phyloP scores from a whole-genome alignment of 2,113 vertebrate genomes.

The Anhinga anhinga region DNA sequence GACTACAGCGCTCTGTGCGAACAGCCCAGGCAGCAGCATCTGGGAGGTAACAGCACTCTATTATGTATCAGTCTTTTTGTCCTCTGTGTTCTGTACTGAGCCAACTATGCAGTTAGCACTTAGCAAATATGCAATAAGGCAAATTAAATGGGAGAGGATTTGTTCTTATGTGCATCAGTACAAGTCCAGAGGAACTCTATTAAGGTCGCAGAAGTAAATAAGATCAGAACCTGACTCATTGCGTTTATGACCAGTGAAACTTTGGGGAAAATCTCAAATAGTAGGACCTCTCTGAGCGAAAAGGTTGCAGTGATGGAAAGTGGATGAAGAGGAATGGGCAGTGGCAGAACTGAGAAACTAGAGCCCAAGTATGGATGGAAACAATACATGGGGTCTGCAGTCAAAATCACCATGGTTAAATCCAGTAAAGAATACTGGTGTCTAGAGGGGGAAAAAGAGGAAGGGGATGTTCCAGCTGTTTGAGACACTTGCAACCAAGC shows the following conservation, averaged over 20 bases:
- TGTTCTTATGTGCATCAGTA: background rate
- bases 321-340: background rate
- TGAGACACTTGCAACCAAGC: background rate
- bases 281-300: background rate
- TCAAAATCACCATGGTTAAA: background rate
- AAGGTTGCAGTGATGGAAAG: background rate
- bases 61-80: background rate
- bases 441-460: rapidly evolving
- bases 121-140: background rate
- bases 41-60: background rate
- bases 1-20: background rate
- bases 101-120: background rate
- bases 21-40: background rate
- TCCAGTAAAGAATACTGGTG: background rate
- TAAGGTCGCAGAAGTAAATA: background rate
- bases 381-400: background rate
- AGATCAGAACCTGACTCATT: background rate
- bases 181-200: background rate
- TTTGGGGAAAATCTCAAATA: background rate
- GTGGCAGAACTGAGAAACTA: background rate
- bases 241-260: background rate
- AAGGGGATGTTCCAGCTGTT: background rate
- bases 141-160: background rate
- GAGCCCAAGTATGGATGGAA: background rate
- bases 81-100: background rate